Percentiles rank a stretch among this genome's conserved stretches.
Evolutionary conservation across 53 echinoderm and acorn worm genomes (phyloP).

Genomic region (Patiria pectinifera): DNA sequence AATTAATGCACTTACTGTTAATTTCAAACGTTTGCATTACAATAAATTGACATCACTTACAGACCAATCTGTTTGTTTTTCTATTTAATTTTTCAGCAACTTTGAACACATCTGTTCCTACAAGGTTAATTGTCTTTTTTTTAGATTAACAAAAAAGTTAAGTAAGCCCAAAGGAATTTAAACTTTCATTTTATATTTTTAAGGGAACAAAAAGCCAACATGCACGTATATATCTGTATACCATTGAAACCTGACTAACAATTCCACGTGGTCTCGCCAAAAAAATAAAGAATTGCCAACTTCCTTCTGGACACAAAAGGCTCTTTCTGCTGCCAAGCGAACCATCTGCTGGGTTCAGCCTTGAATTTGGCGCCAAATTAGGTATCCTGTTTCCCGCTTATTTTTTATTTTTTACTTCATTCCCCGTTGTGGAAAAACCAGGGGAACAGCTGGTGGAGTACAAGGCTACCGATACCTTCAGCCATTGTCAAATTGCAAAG

Average conservation of each 20-base stretch:
- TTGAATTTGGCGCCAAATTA: constrained; percentile 22
- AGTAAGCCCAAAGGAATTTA: neutral
- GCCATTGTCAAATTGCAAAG: neutral
- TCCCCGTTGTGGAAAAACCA: neutral
- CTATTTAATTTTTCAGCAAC: no score
- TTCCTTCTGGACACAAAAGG: neutral
- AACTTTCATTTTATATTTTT: neutral
- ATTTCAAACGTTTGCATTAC: no score
- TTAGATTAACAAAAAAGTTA: neutral
- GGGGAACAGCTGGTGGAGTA: neutral
- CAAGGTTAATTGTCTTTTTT: no score
- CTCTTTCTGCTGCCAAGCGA: neutral
- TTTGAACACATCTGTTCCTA: no score
- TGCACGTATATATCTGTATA: no score
- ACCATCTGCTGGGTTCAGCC: neutral
- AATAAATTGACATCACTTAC: no score
- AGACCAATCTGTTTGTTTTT: no score
- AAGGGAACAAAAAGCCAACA: neutral
- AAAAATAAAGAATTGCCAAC: neutral
- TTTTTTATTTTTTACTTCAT: neutral
- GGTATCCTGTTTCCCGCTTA: neutral
- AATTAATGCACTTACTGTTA: no score
- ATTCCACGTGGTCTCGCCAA: neutral
- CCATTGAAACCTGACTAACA: neutral
- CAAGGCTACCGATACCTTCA: neutral